Base-by-base conservation (phyloP, 1,140 invertebrate genomes). In the Lasioglossum albipes region DNA sequence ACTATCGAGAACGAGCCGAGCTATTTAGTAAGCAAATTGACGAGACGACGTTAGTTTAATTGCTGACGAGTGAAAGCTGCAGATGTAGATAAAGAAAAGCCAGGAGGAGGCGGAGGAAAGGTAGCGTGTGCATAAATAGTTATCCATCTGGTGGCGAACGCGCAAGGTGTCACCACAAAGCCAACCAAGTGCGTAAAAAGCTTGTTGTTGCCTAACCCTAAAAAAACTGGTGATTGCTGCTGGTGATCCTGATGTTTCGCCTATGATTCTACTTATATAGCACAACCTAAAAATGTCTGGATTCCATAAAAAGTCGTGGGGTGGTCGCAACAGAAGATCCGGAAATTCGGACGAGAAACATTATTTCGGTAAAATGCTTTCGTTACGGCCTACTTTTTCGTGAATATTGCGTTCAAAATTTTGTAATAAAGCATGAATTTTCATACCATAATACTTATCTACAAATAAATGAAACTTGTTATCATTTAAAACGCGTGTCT, bases 351-450 rank as follows among this genome's bases (percentile, higher is more conserved):
- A 86, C 0, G 79, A 88, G 6, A 88, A 89, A 42, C 81, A 83
- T 31, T 89, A 88, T 61, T 90, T 87, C 31, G 87, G 89, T 89
- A 81, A 68, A 65, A n/a, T 73, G 5, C 41, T 12, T 54, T 77
- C 18, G 20, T 16, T n/a, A 20, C 16, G n/a, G 1, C 41, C 13
- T 7, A 64, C 27, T 4, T 71, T n/a, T 42, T 67, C 22, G 36
- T 57, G 31, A 12, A 10, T 18, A 49, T 61, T 49, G 9, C 13
- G 2, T 22, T 36, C 13, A 10, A 52, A n/a, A 9, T 27, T 27
- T 27, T 27, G 27, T n/a, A 27, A 27, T 27, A 27, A 27, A 27
- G 27, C 27, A 27, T 27, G 27, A 27, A 27, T 27, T 27, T 27
- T 27, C 27, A 27, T 27, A 27, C 27, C 27, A 27, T 27, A 27